A percentile compares a stretch with the other conserved stretches of the same genome.
Conservation (phyloP, 2,888 invertebrate species). For the Auanema freiburgensis region DNA sequence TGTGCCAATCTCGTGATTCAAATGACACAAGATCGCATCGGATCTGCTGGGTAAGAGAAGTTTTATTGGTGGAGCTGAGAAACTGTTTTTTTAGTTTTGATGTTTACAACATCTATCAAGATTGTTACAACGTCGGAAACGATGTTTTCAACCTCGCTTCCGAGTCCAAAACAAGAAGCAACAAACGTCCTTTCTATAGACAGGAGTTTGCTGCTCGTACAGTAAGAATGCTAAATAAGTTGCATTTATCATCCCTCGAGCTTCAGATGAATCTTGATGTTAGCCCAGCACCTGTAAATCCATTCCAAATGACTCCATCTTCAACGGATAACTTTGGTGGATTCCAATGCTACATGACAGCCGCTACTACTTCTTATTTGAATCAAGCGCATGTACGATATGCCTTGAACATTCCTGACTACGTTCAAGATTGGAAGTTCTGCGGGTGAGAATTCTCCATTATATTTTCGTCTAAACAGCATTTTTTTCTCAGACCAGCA, state of each 20-base stretch:
- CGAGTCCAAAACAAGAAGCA: constrained; percentile 1
- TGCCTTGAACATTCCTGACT: constrained; percentile 53
- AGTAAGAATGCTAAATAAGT: constrained; percentile 4
- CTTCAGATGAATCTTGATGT: neutral
- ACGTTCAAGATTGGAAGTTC: constrained; percentile 46
- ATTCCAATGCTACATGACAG: constrained; percentile 50
- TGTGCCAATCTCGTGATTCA: constrained; percentile 39
- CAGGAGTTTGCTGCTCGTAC: constrained; percentile 6
- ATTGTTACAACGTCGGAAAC: constrained; percentile 44
- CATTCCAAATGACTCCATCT: constrained; percentile 41
- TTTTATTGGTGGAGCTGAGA: neutral
- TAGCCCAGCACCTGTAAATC: constrained; percentile 13
- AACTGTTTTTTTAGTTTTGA: constrained; percentile 31
- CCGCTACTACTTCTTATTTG: constrained; percentile 42
- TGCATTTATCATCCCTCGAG: neutral
- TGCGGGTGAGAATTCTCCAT: constrained; percentile 34
- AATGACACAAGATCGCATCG: constrained; percentile 37
- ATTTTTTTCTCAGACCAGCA: neutral
- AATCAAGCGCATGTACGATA: constrained; percentile 46
- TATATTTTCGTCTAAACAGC: neutral
- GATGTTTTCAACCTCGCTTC: constrained; percentile 6
- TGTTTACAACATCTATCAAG: constrained; percentile 57
- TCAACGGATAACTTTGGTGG: constrained; percentile 56
- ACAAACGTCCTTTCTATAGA: constrained; percentile 2
- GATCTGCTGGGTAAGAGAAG: constrained; percentile 22